Percentiles rank a stretch among this genome's conserved stretches.
These are phyloP conservation scores for Platycheirus albimanus DNA, from an alignment of 2,888 invertebrate species.

Conservation along the genomic window DNA sequence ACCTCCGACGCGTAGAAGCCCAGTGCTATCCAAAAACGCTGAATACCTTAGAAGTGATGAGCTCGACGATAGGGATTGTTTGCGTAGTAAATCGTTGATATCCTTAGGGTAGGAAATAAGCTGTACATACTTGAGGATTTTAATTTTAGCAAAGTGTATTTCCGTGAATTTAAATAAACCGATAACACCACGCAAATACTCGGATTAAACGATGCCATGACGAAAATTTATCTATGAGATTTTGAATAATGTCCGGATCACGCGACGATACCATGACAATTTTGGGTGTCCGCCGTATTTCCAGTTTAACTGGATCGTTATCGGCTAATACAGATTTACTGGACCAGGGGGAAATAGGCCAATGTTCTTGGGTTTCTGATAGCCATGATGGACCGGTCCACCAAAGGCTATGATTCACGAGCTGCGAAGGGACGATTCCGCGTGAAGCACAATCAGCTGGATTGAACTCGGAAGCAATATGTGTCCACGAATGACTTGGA, in stretches of 20 bases:
- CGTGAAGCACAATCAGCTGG: constrained; percentile 73
- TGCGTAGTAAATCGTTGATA: background rate
- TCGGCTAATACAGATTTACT: background rate
- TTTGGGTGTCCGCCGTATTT: background rate
- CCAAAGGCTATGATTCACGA: constrained; percentile 56
- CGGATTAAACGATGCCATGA: too few species aligned
- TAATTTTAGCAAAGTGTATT: constrained; percentile 4
- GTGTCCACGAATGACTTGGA: constrained; percentile 44
- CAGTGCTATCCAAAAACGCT: constrained; percentile 23
- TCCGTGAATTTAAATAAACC: constrained; percentile 4
- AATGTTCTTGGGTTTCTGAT: background rate
- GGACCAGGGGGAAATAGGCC: background rate
- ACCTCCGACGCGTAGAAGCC: constrained; percentile 18
- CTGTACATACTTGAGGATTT: constrained; percentile 9
- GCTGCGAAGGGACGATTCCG: constrained; percentile 42
- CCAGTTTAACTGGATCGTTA: background rate
- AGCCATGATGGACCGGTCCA: constrained; percentile 72
- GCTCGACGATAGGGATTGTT: background rate
- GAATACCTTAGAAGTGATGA: constrained; percentile 8
- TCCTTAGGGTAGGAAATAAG: background rate
- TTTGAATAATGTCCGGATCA: constrained; percentile 3
- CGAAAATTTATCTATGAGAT: constrained; percentile 14
- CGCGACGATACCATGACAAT: background rate
- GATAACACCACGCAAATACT: constrained; percentile 14
- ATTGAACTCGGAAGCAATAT: constrained; percentile 60